Percentiles rank a stretch among this genome's conserved stretches.
Conservation (phyloP, 2,113 vertebrate genomes). For the Corythaixoides concolor region DNA sequence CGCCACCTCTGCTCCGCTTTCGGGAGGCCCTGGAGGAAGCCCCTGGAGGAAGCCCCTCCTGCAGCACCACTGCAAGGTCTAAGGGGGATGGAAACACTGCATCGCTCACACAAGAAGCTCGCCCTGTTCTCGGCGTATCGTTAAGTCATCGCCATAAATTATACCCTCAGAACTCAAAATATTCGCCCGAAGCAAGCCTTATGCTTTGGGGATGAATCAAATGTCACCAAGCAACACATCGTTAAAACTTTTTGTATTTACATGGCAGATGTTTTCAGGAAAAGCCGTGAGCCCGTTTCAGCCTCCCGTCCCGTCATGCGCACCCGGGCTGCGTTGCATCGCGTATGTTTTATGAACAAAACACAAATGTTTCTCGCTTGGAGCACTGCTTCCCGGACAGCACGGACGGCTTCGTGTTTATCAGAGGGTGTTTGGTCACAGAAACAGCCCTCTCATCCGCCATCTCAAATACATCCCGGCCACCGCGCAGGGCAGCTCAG, state of each 20-base stretch:
- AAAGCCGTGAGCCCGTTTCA: background rate
- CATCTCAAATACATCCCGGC: no score
- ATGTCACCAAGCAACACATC: background rate
- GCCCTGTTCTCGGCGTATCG: no score
- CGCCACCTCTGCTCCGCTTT: background rate
- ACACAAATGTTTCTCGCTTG: fast-evolving
- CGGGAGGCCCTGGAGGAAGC: background rate
- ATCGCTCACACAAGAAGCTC: fast-evolving
- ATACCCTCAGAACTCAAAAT: background rate
- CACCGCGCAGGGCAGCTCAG: background rate
- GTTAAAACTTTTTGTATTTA: background rate
- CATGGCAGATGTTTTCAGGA: background rate
- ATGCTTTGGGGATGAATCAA: background rate
- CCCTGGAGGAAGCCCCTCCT: background rate
- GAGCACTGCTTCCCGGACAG: background rate
- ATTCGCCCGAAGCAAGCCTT: background rate
- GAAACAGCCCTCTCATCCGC: background rate
- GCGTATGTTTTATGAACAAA: fast-evolving
- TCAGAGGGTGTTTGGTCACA: background rate
- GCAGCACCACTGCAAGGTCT: fast-evolving
- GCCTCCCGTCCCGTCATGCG: fast-evolving
- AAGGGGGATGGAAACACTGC: fast-evolving
- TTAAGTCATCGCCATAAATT: background rate
- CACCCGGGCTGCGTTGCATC: fast-evolving
- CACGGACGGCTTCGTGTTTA: background rate